These are phyloP conservation scores for Poeciliopsis paucimaculata DNA, from an alignment of 2,797 vertebrate genomes.

Conservation along the genomic window DNA sequence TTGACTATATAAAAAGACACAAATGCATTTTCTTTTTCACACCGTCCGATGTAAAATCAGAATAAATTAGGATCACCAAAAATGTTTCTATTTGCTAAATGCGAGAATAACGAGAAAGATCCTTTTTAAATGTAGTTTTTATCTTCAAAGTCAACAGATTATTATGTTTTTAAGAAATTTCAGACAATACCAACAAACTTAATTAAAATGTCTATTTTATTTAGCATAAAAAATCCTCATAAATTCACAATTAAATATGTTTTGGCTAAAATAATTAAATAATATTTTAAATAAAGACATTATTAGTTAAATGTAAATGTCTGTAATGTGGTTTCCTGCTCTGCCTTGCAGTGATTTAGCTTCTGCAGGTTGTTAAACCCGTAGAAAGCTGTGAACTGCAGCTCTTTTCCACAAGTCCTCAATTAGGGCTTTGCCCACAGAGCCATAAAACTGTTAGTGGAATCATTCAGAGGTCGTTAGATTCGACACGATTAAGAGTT, in stretches of 20 bases:
- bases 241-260: neutral
- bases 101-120: too few relatives aligned
- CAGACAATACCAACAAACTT: too few relatives aligned
- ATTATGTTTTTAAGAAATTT: neutral
- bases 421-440: constrained; percentile 84
- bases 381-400: constrained; percentile 67
- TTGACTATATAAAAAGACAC: too few relatives aligned
- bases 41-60: too few relatives aligned
- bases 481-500: constrained; percentile 83
- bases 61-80: too few relatives aligned
- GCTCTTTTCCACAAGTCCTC: constrained; percentile 76
- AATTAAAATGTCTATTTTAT: neutral
- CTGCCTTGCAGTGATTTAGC: constrained; percentile 40
- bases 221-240: too few relatives aligned
- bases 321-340: constrained; percentile 14
- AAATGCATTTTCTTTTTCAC: too few relatives aligned
- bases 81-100: too few relatives aligned
- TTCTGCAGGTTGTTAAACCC: constrained; percentile 70
- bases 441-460: constrained; percentile 84
- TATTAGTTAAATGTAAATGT: neutral
- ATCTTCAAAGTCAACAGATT: too few relatives aligned
- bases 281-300: neutral
- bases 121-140: too few relatives aligned
- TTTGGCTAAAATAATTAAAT: neutral
- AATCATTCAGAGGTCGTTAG: constrained; percentile 81